Evolutionary conservation across 2,888 invertebrate genomes (phyloP).

Genomic region (Clostera curtula): DNA sequence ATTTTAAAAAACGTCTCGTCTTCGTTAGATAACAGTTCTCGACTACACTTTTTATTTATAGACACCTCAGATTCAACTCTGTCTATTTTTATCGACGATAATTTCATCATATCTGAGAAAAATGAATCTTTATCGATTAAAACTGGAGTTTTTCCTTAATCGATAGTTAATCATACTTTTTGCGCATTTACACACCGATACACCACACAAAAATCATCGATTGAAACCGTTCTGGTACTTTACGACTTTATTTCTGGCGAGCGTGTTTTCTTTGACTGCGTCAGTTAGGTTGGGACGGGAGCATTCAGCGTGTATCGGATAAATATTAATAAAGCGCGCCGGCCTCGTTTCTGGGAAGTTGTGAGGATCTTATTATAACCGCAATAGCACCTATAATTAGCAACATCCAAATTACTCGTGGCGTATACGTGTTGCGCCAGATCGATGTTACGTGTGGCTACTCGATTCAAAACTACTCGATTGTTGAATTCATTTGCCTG

Average conservation of each 20-base stretch:
- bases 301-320: slow-evolving; percentile 66
- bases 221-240: slow-evolving; percentile 69
- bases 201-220: slow-evolving; percentile 62
- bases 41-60: slow-evolving; percentile 2
- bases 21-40: slow-evolving; percentile 1
- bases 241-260: slow-evolving; percentile 72
- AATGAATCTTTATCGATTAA: slow-evolving; percentile 34
- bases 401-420: slow-evolving; percentile 67
- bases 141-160: slow-evolving; percentile 42
- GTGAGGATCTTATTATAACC: slow-evolving; percentile 74
- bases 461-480: slow-evolving; percentile 43
- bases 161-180: slow-evolving; percentile 50
- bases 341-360: slow-evolving; percentile 74
- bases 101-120: slow-evolving; percentile 25
- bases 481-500: slow-evolving; percentile 36
- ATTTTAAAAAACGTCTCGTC: slow-evolving; percentile 1
- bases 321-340: slow-evolving; percentile 72
- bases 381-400: slow-evolving; percentile 75
- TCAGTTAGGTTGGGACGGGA: slow-evolving; percentile 65
- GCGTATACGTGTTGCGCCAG: slow-evolving; percentile 58
- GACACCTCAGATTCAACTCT: slow-evolving; percentile 1
- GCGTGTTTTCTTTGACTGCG: slow-evolving; percentile 72
- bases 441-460: slow-evolving; percentile 57
- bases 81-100: slow-evolving; percentile 6
- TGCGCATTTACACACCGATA: slow-evolving; percentile 60